phyloP scores from a whole-genome alignment of 2,113 vertebrate species.

The Sisor rabdophorus region DNA sequence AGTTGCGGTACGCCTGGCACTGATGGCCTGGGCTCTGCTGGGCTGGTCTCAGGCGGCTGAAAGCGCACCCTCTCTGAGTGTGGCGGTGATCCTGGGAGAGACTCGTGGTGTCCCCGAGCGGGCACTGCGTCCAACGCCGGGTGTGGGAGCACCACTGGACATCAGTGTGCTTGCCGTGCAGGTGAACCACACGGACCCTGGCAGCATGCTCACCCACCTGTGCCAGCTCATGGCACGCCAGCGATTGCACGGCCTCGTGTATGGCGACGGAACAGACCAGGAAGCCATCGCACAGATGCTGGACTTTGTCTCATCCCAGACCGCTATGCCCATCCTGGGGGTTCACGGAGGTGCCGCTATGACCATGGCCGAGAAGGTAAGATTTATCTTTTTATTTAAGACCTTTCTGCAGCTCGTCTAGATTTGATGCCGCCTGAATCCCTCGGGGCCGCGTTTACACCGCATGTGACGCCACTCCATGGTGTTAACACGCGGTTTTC shows the following conservation, averaged over 20 bases:
- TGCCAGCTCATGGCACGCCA: constrained; percentile 92
- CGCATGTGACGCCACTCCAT: too few species aligned
- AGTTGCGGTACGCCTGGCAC: constrained; percentile 38
- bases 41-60: constrained; percentile 46
- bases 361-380: constrained; percentile 99
- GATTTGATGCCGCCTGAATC: background rate
- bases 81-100: constrained; percentile 50
- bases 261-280: constrained; percentile 94
- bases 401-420: too few species aligned
- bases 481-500: too few species aligned
- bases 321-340: constrained; percentile 89
- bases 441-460: too few species aligned
- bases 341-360: constrained; percentile 95
- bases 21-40: constrained; percentile 45
- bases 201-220: constrained; percentile 84
- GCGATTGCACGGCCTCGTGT: constrained; percentile 92
- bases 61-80: constrained; percentile 44
- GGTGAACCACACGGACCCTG: constrained; percentile 51
- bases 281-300: constrained; percentile 97
- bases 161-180: constrained; percentile 41
- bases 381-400: constrained; percentile 31
- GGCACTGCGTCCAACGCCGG: constrained; percentile 37
- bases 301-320: constrained; percentile 99
- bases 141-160: constrained; percentile 40
- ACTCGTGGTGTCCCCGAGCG: constrained; percentile 32